phyloP scores from a whole-genome alignment of 2,113 vertebrate genomes.

The Podilymbus podiceps region DNA sequence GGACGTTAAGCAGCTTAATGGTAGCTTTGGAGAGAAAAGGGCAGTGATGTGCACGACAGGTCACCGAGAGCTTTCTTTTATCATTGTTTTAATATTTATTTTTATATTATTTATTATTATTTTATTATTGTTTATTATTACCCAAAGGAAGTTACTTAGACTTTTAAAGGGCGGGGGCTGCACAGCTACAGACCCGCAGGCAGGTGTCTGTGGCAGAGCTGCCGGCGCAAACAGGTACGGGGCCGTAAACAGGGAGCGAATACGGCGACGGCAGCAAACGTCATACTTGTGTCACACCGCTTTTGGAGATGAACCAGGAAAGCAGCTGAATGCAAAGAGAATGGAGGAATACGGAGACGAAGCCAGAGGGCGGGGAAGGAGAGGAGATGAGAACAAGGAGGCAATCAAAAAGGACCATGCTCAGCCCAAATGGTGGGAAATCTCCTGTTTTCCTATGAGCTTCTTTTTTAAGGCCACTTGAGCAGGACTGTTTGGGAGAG shows the following conservation, averaged over 20 bases:
- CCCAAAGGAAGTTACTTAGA: neutral
- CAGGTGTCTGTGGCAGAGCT: neutral
- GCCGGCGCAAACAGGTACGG: rapidly evolving
- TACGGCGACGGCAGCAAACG: rapidly evolving
- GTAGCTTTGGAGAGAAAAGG: neutral
- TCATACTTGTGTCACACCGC: neutral
- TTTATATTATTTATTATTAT: too few species aligned
- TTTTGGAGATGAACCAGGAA: neutral
- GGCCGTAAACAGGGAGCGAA: neutral
- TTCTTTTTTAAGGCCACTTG: neutral
- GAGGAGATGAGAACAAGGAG: neutral
- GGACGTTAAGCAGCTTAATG: constrained; percentile 29
- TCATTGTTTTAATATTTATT: too few species aligned
- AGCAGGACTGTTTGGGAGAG: neutral
- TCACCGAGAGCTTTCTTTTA: neutral
- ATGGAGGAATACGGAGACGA: neutral
- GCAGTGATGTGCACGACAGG: neutral
- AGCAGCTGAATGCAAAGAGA: neutral
- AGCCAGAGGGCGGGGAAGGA: neutral
- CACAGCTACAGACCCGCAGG: neutral
- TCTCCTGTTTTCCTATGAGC: neutral
- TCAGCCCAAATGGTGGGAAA: neutral
- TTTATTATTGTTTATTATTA: neutral
- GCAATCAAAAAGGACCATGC: neutral
- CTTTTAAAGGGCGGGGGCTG: neutral